phyloP scores from a whole-genome alignment of 2,888 invertebrate genomes.

The Cephonodes hylas region DNA sequence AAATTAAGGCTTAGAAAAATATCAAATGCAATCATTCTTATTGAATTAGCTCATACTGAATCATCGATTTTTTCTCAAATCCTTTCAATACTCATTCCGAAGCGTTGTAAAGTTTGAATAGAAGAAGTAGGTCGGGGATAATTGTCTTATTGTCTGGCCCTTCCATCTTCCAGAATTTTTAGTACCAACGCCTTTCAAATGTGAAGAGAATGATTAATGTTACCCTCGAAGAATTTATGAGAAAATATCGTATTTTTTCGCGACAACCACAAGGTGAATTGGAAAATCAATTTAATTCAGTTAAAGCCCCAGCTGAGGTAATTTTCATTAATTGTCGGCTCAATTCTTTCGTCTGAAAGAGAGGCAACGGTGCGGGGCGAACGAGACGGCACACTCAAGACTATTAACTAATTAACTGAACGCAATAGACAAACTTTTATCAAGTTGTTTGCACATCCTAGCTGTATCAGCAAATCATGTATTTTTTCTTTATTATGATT shows the following conservation, averaged over 20 bases:
- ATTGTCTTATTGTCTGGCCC: background rate
- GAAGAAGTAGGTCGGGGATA: background rate
- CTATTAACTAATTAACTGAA: slow-evolving; percentile 59
- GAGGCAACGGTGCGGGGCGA: background rate
- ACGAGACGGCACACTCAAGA: slow-evolving; percentile 21
- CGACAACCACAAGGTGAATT: slow-evolving; percentile 43
- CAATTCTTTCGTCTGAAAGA: slow-evolving; percentile 38
- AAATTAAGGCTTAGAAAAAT: background rate
- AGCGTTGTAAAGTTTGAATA: background rate
- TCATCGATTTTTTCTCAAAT: background rate
- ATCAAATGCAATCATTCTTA: background rate
- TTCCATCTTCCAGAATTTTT: background rate
- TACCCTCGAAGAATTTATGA: background rate
- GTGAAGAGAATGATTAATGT: too few species aligned
- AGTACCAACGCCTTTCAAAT: background rate
- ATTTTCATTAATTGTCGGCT: slow-evolving; percentile 64
- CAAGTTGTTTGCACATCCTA: background rate
- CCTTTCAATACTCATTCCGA: background rate
- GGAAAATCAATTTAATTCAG: slow-evolving; percentile 58
- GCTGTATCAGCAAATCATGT: background rate
- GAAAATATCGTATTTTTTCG: slow-evolving; percentile 24
- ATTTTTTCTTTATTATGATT: too few species aligned
- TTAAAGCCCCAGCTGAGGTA: slow-evolving; percentile 59
- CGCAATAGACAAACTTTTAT: slow-evolving; percentile 24
- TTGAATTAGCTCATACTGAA: background rate